These are phyloP conservation scores for Notothenia coriiceps DNA, from an alignment of 2,113 vertebrate genomes.

Conservation along the genomic window DNA sequence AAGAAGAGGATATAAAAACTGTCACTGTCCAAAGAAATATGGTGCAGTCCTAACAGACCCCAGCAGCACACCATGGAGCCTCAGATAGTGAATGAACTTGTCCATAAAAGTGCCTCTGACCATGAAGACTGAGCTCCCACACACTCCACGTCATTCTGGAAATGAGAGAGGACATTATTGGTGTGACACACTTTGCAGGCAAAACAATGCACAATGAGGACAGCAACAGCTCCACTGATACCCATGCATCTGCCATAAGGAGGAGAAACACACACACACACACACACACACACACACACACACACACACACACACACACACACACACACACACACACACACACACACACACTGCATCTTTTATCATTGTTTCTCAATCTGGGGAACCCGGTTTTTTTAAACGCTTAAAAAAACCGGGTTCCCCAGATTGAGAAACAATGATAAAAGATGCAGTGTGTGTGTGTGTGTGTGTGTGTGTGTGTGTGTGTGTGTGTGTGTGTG, in stretches of 20 bases:
- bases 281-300: no score
- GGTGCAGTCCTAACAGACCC: conserved; percentile 13
- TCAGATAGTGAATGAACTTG: conserved; percentile 31
- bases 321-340: background rate
- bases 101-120: conserved; percentile 44
- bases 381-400: background rate
- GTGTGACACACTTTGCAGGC: conserved; percentile 36
- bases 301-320: no score
- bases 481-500: no score
- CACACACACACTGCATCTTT: background rate
- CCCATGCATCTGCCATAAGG: conserved; percentile 7
- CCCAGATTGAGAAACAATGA: no score
- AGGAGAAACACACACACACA: background rate
- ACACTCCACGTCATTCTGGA: conserved; percentile 34
- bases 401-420: no score
- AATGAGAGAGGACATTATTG: conserved; percentile 43
- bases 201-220: conserved; percentile 26
- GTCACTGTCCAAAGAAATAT: conserved; percentile 45
- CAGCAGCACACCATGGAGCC: conserved; percentile 27
- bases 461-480: no score
- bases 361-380: conserved; percentile 12
- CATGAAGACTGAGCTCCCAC: conserved; percentile 38
- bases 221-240: conserved; percentile 27
- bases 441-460: no score
- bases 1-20: conserved; percentile 28